Base-by-base conservation (phyloP, 2,888 invertebrate species). In the Trissonchulus sp. region DNA sequence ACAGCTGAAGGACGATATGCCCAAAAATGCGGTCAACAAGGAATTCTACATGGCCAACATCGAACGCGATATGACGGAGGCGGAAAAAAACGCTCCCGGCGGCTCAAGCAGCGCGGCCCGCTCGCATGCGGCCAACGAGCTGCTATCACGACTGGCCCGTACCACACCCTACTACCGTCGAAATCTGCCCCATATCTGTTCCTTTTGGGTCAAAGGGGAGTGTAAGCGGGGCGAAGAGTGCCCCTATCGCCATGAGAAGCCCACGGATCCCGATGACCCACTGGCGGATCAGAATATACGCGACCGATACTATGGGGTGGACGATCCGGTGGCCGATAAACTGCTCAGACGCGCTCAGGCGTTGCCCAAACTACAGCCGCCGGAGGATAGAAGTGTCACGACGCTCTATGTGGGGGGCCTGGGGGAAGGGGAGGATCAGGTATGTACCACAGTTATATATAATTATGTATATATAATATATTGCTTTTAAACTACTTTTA, bases 121-220 rank as follows among this genome's bases (percentile, higher is more conserved):
- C n/a, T n/a, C n/a, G n/a, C n/a, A n/a, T 3, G n/a, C 8, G 34
- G 65, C 65, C 15, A 65, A n/a, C 34, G 65, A 65, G 82, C 88
- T 95, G 81, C 85, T 96, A 76, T 88, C 93, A 86, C 91, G 94
- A 80, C 87, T 96, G 80, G 95, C 95, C 0, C 88, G 95, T 73
- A 94, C 94, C 1, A 92, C 93, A 68, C 96, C 96, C 0, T 97
- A 96, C 85, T 96, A 97, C 85, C 94, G 95, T 84, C 88, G 96
- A 75, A 96, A 96, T 83, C 88, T 94, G 80, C 94, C 96, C 0
- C 96, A 96, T 86, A 94, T 96, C 73, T 96, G 96, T 85, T 94
- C 94, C 0, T 97, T 96, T 86, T 96, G 94, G 93, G 95, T 96
- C n/a, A 97, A 96, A 87, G 96, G 95, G 1, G 95, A 96, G 85